Evolutionary conservation across 2,797 vertebrate genomes (phyloP), one percentile per base, ranked within the genome.

Genomic region (Dendrocincla tyrannina): DNA sequence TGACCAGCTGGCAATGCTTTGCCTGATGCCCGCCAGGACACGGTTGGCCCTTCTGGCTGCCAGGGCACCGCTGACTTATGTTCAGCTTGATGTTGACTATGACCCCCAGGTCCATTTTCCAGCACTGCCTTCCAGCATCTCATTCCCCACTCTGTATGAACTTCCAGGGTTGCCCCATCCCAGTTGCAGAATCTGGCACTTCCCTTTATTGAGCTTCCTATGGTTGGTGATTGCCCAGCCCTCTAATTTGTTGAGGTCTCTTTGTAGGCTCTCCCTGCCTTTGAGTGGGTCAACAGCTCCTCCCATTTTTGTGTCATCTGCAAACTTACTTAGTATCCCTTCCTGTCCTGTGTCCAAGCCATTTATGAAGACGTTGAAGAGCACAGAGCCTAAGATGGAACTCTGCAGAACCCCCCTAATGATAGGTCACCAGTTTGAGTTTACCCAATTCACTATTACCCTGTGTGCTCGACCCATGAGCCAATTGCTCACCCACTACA

Each of bases 1-100:
- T 46, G 19, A 28, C 12, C 0, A 0, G 41, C 25, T 74, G 41
- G 32, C 0, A 4, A 46, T 46, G n/a, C 27, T 74, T 33, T 24
- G 11, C 55, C 42, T 74, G 42, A 24, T 37, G 12, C 9, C 3
- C 15, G 16, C 5, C 55, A 37, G 20, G 33, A 59, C 42, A 37
- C 0, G 1, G 3, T 24, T 47, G 42, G 20, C 42, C 42, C 42
- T 74, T 9, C 42, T 47, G 55, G 72, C 42, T 74, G 27, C 15
- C 72, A 24, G 42, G 42, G 20, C 16, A 37, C 55, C 47, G 20
- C 25, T 74, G 25, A 5, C 14, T 56, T 19, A 17, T 13, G 3
- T 35, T 35, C 25, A 23, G 11, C 19, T 58, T 23, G 18, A 15
- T 11, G 5, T 11, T 1, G 14, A 46, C n/a, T 27, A 24, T 33